Base-by-base conservation (phyloP, 2,113 vertebrate species). In the Lynx canadensis region DNA sequence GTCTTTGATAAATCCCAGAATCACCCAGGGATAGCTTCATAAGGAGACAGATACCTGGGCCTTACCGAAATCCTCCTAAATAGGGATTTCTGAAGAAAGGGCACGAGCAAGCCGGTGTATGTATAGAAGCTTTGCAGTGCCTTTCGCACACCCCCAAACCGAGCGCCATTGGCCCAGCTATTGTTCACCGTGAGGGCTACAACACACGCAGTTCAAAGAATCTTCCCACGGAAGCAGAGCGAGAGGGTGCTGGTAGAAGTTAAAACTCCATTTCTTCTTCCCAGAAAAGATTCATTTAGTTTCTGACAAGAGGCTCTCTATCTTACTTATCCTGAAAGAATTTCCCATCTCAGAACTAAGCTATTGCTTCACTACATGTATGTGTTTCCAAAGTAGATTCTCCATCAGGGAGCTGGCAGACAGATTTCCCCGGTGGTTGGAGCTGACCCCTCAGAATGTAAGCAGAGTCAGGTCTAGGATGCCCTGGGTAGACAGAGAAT, bases 261-360 rank as follows among this genome's bases (percentile, higher is more conserved):
- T 31, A 88, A 41, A 69, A 25, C 14, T 27, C 73, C 23, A n/a
- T 82, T 88, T 90, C 63, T 74, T 76, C 69, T 87, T 36, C 14
- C 15, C 1, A 7, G 11, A 45, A 95, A 95, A 7, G 45, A 57
- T 50, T 60, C 23, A 65, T 85, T 80, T 95, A 31, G 45, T 3
- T 86, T 93, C 60, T 82, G 71, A 73, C 9, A 74, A 31, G 8
- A 95, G 52, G 33, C 45, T 63, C 55, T 65, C 52, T 92, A 31
- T 84, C 36, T 85, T 57, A n/a, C 27, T 89, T 68, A 86, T 74
- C 63, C 96, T 92, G 48, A 90, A 90, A 90, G 81, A 83, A 89
- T 41, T 94, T 94, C 60, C 73, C n/a, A 45, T 48, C 33, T 98
- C 52, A 85, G 89, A 95, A 80, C 65, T 69, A 50, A 95, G 45